phyloP scores from a whole-genome alignment of 2,797 vertebrate species.

The Fratercula arctica region DNA sequence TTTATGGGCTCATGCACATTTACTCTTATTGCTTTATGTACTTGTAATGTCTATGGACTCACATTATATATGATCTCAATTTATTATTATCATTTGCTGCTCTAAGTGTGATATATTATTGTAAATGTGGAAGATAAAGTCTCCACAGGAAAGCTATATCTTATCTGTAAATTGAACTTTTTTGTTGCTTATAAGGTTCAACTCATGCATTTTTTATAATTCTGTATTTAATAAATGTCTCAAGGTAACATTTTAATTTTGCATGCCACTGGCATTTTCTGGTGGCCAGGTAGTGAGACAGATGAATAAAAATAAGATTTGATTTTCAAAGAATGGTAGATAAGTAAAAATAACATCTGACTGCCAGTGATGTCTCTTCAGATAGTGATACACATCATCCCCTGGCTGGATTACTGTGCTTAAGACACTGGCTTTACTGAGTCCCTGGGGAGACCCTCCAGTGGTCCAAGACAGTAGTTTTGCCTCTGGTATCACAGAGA shows the following conservation, averaged over 20 bases:
- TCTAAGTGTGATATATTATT: conserved; percentile 8
- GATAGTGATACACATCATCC: conserved; percentile 4
- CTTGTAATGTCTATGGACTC: conserved; percentile 2
- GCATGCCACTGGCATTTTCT: background rate
- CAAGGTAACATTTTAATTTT: conserved; percentile 32
- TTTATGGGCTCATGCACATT: background rate
- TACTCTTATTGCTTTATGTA: conserved; percentile 26
- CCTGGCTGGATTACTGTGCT: background rate
- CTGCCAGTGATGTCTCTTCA: conserved; percentile 24
- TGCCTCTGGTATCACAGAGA: conserved; percentile 6
- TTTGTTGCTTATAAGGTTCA: background rate
- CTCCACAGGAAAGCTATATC: background rate
- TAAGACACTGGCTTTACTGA: background rate
- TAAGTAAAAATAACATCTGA: conserved; percentile 46
- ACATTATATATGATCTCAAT: background rate
- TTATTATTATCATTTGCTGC: conserved; percentile 5
- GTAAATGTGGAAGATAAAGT: background rate
- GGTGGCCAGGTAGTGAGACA: background rate
- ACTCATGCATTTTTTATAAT: background rate
- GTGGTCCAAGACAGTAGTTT: background rate
- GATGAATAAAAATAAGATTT: background rate
- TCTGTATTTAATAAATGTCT: background rate
- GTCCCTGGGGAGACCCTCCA: background rate
- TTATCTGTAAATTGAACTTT: background rate
- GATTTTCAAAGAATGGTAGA: background rate